Evolutionary conservation across 2,888 invertebrate species (phyloP).

Genomic region (Cryptocephalus moraei): DNA sequence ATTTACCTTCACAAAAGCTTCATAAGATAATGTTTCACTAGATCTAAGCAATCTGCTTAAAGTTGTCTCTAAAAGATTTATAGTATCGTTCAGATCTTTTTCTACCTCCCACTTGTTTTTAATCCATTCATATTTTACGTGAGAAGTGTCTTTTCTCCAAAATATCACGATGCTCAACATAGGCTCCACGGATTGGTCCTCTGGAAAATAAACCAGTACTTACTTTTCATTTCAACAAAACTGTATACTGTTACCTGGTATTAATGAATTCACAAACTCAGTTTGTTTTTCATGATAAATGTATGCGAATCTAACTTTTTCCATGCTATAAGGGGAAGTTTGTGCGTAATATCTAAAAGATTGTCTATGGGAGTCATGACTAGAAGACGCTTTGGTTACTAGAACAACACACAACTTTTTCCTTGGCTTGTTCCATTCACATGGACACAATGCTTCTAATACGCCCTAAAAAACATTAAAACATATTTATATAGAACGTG

Average conservation of each 20-base stretch:
- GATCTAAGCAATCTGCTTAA: constrained; percentile 61
- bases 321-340: constrained; percentile 48
- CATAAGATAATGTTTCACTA: constrained; percentile 65
- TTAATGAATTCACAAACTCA: constrained; percentile 69
- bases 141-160: constrained; percentile 80
- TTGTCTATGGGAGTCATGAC: constrained; percentile 52
- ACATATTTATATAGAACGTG: too few relatives aligned
- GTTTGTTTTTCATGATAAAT: constrained; percentile 77
- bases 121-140: constrained; percentile 86
- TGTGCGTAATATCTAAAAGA: constrained; percentile 63
- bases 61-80: constrained; percentile 59
- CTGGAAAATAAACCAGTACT: constrained; percentile 30
- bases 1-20: constrained; percentile 64
- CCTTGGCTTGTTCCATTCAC: constrained; percentile 69
- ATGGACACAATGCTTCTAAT: constrained; percentile 79
- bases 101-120: constrained; percentile 57
- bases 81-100: constrained; percentile 56
- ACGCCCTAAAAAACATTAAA: constrained; percentile 41
- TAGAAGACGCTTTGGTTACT: constrained; percentile 54
- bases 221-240: background rate
- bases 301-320: constrained; percentile 78
- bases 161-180: constrained; percentile 74
- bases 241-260: constrained; percentile 38
- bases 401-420: constrained; percentile 71
- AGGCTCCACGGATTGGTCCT: constrained; percentile 52